Conservation (phyloP, 2,113 vertebrate species). For the western clawed frog (Xenopus tropicalis) region DNA sequence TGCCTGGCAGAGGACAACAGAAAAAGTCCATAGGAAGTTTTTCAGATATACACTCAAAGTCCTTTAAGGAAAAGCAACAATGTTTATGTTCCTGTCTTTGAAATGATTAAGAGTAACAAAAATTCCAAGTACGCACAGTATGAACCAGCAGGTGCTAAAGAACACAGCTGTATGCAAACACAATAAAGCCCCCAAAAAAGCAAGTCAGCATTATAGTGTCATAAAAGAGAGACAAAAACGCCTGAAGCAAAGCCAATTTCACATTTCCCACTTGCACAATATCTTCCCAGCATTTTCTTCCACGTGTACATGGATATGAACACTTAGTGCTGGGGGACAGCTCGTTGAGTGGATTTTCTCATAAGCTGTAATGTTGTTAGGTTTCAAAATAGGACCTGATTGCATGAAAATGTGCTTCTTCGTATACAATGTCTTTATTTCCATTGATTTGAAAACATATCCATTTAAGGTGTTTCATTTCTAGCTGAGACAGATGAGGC, state of each 20-base stretch:
- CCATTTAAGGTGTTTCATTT: no score
- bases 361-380: not conserved
- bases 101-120: slow-evolving; percentile 50
- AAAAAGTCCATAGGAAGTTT: slow-evolving; percentile 60
- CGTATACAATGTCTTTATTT: not conserved
- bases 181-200: accelerated
- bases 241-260: slow-evolving; percentile 20
- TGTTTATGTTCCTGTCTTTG: slow-evolving; percentile 59
- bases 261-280: slow-evolving; percentile 5
- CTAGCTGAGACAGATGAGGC: no score
- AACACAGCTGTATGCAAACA: slow-evolving; percentile 3
- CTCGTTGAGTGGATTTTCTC: not conserved
- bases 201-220: slow-evolving; percentile 35
- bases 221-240: slow-evolving; percentile 8
- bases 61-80: slow-evolving; percentile 51
- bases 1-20: slow-evolving; percentile 68
- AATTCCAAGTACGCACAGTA: slow-evolving; percentile 52
- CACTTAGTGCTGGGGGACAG: not conserved
- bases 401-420: not conserved
- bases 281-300: slow-evolving; percentile 12
- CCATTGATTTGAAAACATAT: not conserved
- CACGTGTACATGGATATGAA: slow-evolving; percentile 12
- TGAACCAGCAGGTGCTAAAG: slow-evolving; percentile 51
- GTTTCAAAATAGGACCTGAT: not conserved
- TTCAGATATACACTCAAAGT: slow-evolving; percentile 34